phyloP scores from a whole-genome alignment of 2,113 vertebrate species.

The Pampusana beccarii region DNA sequence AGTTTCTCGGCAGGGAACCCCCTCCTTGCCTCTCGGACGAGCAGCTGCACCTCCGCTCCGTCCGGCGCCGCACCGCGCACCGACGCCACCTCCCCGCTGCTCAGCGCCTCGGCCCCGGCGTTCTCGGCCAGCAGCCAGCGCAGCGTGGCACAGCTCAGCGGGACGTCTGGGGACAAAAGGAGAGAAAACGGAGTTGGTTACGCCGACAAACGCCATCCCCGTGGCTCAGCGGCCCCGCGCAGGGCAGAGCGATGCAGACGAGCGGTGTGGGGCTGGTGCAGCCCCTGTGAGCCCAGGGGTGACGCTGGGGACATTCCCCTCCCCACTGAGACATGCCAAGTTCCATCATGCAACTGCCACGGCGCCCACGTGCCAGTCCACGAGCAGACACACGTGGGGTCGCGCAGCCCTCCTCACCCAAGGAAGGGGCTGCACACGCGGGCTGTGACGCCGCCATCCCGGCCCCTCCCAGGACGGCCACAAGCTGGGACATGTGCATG shows the following conservation, averaged over 20 bases:
- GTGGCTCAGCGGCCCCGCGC: neutral
- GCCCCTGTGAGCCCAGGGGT: neutral
- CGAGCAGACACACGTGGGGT: neutral
- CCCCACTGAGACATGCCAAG: rapidly evolving
- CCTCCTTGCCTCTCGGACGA: slow-evolving; percentile 81
- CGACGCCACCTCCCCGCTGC: slow-evolving; percentile 25
- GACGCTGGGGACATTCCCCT: rapidly evolving
- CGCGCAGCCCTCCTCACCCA: neutral
- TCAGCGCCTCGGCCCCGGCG: slow-evolving; percentile 9
- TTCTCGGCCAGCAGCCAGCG: slow-evolving; percentile 84
- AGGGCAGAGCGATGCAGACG: neutral
- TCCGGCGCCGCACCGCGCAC: slow-evolving; percentile 75
- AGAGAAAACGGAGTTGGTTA: neutral
- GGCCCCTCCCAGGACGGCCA: neutral
- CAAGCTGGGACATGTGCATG: neutral
- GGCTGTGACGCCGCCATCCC: neutral
- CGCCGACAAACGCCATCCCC: rapidly evolving
- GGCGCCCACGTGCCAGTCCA: rapidly evolving
- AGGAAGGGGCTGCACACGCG: neutral
- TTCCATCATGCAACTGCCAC: rapidly evolving
- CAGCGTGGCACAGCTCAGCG: slow-evolving; percentile 75
- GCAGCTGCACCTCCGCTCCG: slow-evolving; percentile 77
- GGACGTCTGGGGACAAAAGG: slow-evolving; percentile 34
- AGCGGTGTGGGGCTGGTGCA: rapidly evolving
- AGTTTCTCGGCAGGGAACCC: neutral